phyloP scores from a whole-genome alignment of 2,113 vertebrate genomes.

The Xiphophorus hellerii region DNA sequence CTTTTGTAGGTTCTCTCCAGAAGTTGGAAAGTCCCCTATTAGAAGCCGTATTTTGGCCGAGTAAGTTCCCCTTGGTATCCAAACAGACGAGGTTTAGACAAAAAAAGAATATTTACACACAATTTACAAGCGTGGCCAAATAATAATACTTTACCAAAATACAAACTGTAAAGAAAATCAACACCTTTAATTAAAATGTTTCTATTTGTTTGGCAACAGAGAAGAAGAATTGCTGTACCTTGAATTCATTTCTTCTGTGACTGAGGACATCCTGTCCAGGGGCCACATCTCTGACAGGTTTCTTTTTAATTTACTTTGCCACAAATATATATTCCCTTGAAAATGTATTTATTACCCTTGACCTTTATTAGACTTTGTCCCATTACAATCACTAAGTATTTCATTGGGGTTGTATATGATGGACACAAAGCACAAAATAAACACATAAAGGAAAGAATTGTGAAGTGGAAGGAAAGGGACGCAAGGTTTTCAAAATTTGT shows the following conservation, averaged over 20 bases:
- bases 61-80: constrained; percentile 75
- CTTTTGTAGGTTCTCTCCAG: constrained; percentile 61
- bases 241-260: constrained; percentile 90
- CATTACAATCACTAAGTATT: background rate
- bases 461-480: background rate
- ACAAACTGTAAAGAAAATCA: background rate
- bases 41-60: constrained; percentile 75
- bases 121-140: background rate
- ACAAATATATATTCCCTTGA: no score
- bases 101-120: background rate
- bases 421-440: background rate
- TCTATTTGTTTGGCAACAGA: constrained; percentile 73
- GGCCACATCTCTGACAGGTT: constrained; percentile 92
- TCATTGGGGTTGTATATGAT: background rate
- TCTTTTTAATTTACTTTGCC: constrained; percentile 13
- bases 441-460: background rate
- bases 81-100: background rate
- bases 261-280: constrained; percentile 90
- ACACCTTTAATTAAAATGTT: background rate
- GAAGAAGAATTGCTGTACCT: constrained; percentile 92
- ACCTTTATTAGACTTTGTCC: background rate
- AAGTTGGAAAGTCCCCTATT: constrained; percentile 59
- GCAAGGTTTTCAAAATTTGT: background rate
- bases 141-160: background rate
- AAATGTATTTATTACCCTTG: no score